Conservation (phyloP, 2,797 vertebrate genomes). For the Sebastes diaconus region DNA sequence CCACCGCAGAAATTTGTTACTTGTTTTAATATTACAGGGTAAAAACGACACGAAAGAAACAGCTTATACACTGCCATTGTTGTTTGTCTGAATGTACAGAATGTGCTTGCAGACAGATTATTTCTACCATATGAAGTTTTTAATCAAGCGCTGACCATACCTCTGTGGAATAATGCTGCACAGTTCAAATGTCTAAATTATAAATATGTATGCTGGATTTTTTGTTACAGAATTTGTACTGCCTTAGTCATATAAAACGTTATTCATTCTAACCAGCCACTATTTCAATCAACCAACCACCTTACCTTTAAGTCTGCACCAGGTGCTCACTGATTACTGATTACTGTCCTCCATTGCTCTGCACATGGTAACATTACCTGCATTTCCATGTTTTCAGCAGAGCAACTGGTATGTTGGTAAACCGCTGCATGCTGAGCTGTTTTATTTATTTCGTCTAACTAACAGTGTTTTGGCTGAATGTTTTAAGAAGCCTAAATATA, state of each 20-base stretch:
- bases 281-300: background rate
- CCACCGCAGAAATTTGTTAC: constrained; percentile 44
- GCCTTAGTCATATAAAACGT: background rate
- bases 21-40: constrained; percentile 23
- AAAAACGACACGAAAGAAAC: background rate
- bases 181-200: background rate
- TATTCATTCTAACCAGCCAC: background rate
- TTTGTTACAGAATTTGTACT: rapidly evolving
- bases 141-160: background rate
- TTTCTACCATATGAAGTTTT: background rate
- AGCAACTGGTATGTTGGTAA: background rate
- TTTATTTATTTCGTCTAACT: background rate
- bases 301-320: background rate
- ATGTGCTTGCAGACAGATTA: constrained; percentile 2
- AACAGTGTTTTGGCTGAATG: background rate
- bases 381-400: background rate
- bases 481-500: background rate
- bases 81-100: background rate
- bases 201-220: background rate
- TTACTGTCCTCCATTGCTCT: background rate
- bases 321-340: background rate
- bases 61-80: background rate
- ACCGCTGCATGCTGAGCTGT: background rate
- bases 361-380: background rate
- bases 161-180: background rate